Evolutionary conservation across 2,888 invertebrate genomes (phyloP), one percentile per base, ranked within the genome.

Genomic region (Neoitamus cyanurus): DNA sequence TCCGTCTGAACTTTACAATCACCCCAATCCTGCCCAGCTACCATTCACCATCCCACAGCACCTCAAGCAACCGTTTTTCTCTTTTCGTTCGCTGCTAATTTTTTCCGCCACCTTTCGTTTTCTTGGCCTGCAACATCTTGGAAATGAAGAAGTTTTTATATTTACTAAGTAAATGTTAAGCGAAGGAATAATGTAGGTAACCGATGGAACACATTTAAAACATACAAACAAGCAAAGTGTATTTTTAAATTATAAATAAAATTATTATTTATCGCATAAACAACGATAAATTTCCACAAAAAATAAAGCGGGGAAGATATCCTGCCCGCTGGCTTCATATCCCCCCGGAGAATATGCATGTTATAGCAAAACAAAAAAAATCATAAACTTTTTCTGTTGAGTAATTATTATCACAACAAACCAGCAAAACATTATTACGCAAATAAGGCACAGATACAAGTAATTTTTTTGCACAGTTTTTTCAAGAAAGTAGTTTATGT

Each of bases 381-480:
- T 31, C 30, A 70, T 70, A 70, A 34, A 34, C 2, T 30, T 69
- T 69, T 68, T 9, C 15, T 30, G 11, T 30, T 70, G 13, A 70
- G 11, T 34, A 70, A 70, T 70, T 58, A 58, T 70, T 70, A 70
- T 70, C 70, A 31, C 34, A 70, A 70, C 30, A 70, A 70, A 70
- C 70, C 30, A 70, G 34, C 31, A 70, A 70, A 70, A 70, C 31
- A 70, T 70, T 70, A 69, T 70, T 70, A 70, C 15, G 77, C 77
- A 77, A 28, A 77, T 77, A 77, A 42, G 77, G 77, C 77, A 77
- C 46, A 77, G 42, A 70, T 34, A 70, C 77, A 77, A 77, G 28
- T 46, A 46, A 77, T 46, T 77, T 77, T 46, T 77, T 77, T 77
- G 77, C 77, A 46, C 77, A 77, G 20, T 73, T 73, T 36, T 30